Evolutionary conservation across 2,888 invertebrate genomes (phyloP).

Genomic region (Meiosimyza platycephala): DNA sequence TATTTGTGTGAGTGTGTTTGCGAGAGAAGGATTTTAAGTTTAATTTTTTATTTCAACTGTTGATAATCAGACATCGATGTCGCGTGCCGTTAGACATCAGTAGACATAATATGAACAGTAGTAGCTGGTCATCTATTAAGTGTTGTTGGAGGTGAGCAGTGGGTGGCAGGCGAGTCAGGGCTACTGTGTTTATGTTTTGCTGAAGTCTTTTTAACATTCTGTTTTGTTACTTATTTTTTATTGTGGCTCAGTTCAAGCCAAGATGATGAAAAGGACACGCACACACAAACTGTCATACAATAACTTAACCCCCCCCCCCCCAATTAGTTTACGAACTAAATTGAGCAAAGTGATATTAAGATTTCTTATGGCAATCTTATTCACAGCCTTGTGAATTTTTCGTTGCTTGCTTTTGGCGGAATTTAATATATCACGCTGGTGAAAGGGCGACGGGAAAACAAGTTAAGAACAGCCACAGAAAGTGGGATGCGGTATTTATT

Average conservation of each 20-base stretch:
- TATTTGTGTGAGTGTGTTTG: neutral
- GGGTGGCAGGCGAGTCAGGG: neutral
- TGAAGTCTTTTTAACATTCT: slow-evolving; percentile 1
- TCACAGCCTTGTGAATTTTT: neutral
- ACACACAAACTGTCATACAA: neutral
- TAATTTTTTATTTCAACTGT: neutral
- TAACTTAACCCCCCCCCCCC: neutral
- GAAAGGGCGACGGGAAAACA: too few species aligned
- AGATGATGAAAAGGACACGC: neutral
- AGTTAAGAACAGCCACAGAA: too few species aligned
- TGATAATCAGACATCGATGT: slow-evolving; percentile 24
- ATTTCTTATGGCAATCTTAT: neutral
- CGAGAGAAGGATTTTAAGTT: neutral
- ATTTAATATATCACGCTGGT: too few species aligned
- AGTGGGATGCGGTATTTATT: too few species aligned
- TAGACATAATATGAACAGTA: neutral
- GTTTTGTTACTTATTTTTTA: too few species aligned
- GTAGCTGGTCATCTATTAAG: neutral
- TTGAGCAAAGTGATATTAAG: slow-evolving; percentile 20
- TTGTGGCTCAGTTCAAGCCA: too few species aligned
- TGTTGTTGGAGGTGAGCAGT: neutral
- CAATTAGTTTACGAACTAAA: neutral
- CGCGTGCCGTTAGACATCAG: slow-evolving; percentile 27
- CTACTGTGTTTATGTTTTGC: neutral
- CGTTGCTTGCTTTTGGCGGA: neutral